Conservation (phyloP, 2,797 vertebrate species). For the Gephyroberyx darwinii region DNA sequence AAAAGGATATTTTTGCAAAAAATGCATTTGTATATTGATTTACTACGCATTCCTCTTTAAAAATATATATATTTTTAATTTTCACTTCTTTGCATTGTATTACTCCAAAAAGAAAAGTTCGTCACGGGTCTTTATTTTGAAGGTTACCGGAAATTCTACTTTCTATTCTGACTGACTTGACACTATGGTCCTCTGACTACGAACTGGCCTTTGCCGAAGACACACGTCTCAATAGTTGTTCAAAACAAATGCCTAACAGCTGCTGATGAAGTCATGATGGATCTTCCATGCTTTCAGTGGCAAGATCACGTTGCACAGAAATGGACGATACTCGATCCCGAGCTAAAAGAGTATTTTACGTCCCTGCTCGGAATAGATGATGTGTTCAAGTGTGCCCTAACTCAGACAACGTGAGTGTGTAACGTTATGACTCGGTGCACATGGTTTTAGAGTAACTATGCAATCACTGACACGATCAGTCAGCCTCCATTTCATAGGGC, state of each 20-base stretch:
- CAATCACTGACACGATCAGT: neutral
- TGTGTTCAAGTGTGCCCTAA: slow-evolving; percentile 69
- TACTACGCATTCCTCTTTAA: too few relatives aligned
- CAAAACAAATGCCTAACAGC: slow-evolving; percentile 27
- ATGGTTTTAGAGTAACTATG: neutral
- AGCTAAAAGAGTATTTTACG: slow-evolving; percentile 61
- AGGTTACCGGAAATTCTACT: too few relatives aligned
- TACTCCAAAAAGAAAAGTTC: too few relatives aligned
- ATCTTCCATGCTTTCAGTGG: slow-evolving; percentile 78
- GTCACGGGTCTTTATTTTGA: too few relatives aligned
- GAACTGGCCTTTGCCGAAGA: neutral
- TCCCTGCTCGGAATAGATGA: slow-evolving; percentile 71
- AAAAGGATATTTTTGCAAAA: too few relatives aligned
- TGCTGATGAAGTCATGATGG: slow-evolving; percentile 63
- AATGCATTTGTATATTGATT: too few relatives aligned
- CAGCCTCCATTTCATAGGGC: neutral
- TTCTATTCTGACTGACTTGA: too few relatives aligned
- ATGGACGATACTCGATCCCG: slow-evolving; percentile 70
- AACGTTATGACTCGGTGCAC: neutral
- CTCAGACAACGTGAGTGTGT: slow-evolving; percentile 73
- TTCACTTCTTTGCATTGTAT: too few relatives aligned
- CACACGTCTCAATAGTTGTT: too few relatives aligned
- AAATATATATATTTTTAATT: too few relatives aligned
- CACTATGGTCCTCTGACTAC: too few relatives aligned
- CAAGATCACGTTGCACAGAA: slow-evolving; percentile 75